A percentile compares a stretch with the other conserved stretches of the same genome.
phyloP scores from a whole-genome alignment of 2,113 vertebrate species.

The Onychostruthus taczanowskii region DNA sequence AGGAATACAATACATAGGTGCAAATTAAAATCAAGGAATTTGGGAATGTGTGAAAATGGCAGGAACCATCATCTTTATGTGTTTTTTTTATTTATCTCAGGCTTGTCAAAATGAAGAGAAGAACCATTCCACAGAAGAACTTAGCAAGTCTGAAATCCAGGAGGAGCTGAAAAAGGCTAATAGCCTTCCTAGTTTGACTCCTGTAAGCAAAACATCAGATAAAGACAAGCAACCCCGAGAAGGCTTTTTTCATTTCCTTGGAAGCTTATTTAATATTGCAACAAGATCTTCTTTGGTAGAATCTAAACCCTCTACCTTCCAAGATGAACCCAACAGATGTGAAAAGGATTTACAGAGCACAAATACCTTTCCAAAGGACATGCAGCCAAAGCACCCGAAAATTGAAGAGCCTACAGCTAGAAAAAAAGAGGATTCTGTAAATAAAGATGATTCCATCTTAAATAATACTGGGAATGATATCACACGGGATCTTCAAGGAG shows the following conservation, averaged over 20 bases:
- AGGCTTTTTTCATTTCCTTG: slow-evolving; percentile 80
- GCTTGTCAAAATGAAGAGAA: slow-evolving; percentile 63
- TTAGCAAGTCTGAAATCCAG: slow-evolving; percentile 29
- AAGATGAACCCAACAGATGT: slow-evolving; percentile 54
- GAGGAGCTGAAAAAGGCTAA: slow-evolving; percentile 72
- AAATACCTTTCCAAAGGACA: not conserved
- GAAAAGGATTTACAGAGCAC: slow-evolving; percentile 52
- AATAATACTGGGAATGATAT: not conserved
- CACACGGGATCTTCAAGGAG: slow-evolving; percentile 16
- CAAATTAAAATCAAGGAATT: not conserved
- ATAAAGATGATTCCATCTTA: slow-evolving; percentile 3
- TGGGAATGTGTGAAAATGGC: not conserved
- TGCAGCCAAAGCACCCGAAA: not conserved
- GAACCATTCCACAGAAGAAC: slow-evolving; percentile 63
- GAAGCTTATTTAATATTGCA: slow-evolving; percentile 78
- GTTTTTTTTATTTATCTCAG: slow-evolving; percentile 54
- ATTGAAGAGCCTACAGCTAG: not conserved
- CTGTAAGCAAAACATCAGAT: slow-evolving; percentile 59
- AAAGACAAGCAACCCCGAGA: slow-evolving; percentile 73
- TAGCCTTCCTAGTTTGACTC: slow-evolving; percentile 60
- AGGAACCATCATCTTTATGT: not conserved
- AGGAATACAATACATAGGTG: not conserved
- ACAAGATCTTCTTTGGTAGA: slow-evolving; percentile 70
- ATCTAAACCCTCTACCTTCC: slow-evolving; percentile 54
- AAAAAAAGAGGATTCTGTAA: not conserved